Percentiles rank a stretch among this genome's conserved stretches.
Conservation (phyloP, 2,888 invertebrate species). For the Macropis europaea region DNA sequence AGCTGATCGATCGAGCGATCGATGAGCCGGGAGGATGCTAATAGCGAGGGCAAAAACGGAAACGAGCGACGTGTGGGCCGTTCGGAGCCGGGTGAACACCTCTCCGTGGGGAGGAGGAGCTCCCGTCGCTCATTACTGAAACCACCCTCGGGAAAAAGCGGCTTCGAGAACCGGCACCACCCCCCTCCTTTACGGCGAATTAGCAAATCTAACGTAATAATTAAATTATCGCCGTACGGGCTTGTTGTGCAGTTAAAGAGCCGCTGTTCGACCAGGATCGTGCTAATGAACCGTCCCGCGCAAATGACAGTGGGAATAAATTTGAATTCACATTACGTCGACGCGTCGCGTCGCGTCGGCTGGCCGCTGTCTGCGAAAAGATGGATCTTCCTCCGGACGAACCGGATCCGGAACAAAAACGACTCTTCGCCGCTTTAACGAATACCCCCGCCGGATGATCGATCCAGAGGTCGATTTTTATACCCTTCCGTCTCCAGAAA, state of each 20-base stretch:
- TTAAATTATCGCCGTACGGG: conserved; percentile 72
- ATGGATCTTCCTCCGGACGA: conserved; percentile 23
- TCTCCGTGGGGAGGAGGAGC: conserved; percentile 6
- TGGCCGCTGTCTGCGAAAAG: conserved; percentile 32
- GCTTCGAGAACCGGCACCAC: conserved; percentile 44
- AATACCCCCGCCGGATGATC: too few species aligned
- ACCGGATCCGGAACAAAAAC: not conserved
- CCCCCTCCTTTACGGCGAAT: conserved; percentile 65
- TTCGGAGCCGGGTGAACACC: conserved; percentile 15
- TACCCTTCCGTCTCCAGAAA: too few species aligned
- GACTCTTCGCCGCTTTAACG: not conserved
- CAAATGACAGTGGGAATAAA: conserved; percentile 71
- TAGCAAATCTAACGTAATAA: conserved; percentile 77
- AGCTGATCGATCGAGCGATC: conserved; percentile 54
- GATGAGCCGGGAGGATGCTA: conserved; percentile 27
- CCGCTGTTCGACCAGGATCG: conserved; percentile 50
- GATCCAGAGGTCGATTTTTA: too few species aligned
- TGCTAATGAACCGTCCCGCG: conserved; percentile 74
- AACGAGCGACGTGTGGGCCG: conserved; percentile 3
- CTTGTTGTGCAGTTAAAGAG: conserved; percentile 53
- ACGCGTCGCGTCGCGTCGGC: conserved; percentile 13
- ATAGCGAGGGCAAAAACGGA: conserved; percentile 9
- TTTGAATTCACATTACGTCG: conserved; percentile 72
- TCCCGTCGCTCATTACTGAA: conserved; percentile 51
- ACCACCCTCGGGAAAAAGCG: conserved; percentile 61